Evolutionary conservation across 2,113 vertebrate species (phyloP), one percentile per base, ranked within the genome.

Genomic region (Trogon melanurus): DNA sequence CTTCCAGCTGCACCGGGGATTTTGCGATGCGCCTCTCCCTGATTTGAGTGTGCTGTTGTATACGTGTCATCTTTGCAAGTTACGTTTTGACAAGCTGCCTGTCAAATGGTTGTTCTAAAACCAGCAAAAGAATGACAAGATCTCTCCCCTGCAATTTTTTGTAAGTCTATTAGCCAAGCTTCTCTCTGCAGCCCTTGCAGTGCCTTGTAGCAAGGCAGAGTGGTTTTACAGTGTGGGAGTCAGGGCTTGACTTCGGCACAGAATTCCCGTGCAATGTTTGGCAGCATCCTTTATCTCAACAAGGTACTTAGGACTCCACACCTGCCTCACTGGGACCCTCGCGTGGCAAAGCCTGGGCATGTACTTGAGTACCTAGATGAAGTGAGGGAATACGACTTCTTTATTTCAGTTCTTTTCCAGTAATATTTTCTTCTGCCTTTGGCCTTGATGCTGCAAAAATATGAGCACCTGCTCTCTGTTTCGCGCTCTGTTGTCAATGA

Each of bases 41-140:
- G 73, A n/a, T 70, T 51, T 85, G 20, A 87, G 65, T 3, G 20
- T 69, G 85, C 96, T 72, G 79, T 86, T 88, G 47, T 65, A 0
- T 48, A 6, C 30, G 13, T 86, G 83, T 85, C 57, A 60, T 67
- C 70, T 71, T 38, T 21, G 25, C 23, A 5, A 78, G 80, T 60
- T 82, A 25, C 72, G 45, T 88, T 72, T 86, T 74, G 92, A 94
- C 95, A 95, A 95, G 79, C 70, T 92, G 93, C 66, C 75, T 83
- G 44, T 95, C 91, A 91, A 92, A 32, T 3, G 50, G 9, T 86
- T 81, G 30, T 81, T 93, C 81, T 67, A 57, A 91, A 96, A 65
- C 16, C 61, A 44, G 54, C 13, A 3, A 30, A 85, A 81, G 74
- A 91, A 85, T 79, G 89, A 47, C 79, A 48, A 57, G 54, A 44